Evolutionary conservation across 2,888 invertebrate species (phyloP).

Genomic region (Isoperla grammatica): DNA sequence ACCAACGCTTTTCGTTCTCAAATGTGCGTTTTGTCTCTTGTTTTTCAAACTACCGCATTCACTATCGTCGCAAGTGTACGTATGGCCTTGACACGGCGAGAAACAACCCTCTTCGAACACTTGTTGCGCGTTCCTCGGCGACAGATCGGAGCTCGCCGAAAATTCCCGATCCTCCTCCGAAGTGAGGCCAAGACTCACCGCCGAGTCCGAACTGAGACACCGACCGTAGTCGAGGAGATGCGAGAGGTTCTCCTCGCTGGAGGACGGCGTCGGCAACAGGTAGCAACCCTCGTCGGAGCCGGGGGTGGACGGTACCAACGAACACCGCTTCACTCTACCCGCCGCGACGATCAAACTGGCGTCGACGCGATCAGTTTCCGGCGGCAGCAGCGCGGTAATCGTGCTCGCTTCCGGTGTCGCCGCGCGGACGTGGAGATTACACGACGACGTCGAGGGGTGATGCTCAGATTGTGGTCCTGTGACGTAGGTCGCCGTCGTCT

Average conservation of each 20-base stretch:
- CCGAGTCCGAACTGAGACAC: conserved; percentile 11
- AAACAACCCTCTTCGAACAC: too few species aligned
- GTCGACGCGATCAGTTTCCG: neutral
- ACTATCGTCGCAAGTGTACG: too few species aligned
- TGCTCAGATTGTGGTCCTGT: too few species aligned
- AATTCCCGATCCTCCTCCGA: neutral
- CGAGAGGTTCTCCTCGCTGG: conserved; percentile 3
- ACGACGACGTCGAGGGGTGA: too few species aligned
- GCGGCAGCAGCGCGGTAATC: neutral
- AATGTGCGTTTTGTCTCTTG: too few species aligned
- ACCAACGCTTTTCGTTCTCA: too few species aligned
- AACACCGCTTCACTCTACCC: neutral
- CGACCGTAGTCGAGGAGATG: neutral
- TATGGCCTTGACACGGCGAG: too few species aligned
- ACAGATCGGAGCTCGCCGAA: too few species aligned
- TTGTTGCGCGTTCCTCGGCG: too few species aligned
- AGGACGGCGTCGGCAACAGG: neutral
- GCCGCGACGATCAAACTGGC: neutral
- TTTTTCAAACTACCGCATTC: too few species aligned
- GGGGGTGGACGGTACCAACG: neutral
- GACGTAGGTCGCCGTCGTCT: too few species aligned
- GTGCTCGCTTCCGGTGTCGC: neutral
- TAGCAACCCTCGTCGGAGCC: conserved; percentile 10
- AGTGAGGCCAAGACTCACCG: neutral
- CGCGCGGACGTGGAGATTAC: neutral